Evolutionary conservation across 2,888 invertebrate species (phyloP).

Genomic region (Rhingia rostrata): DNA sequence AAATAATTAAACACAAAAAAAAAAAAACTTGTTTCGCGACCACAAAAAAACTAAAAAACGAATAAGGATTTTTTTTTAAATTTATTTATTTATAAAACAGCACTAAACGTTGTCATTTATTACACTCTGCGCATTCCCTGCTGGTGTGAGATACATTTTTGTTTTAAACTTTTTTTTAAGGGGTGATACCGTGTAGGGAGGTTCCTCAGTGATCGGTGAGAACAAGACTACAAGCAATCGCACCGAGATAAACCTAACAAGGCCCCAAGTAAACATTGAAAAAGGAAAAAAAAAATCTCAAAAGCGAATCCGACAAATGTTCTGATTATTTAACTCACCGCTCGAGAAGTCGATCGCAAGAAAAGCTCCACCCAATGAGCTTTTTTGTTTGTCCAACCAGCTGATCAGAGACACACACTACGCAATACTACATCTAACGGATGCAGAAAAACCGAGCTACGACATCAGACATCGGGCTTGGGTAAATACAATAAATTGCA

Average conservation of each 20-base stretch:
- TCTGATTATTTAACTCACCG: constrained; percentile 60
- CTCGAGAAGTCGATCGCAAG: constrained; percentile 39
- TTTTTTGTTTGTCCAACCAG: constrained; percentile 48
- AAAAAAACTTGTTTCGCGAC: constrained; percentile 48
- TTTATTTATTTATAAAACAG: constrained; percentile 59
- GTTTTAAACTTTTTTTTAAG: no score
- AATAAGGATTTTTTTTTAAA: constrained; percentile 19
- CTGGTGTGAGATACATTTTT: constrained; percentile 45
- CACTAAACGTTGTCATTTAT: constrained; percentile 63
- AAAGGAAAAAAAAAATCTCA: constrained; percentile 40
- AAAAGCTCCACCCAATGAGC: constrained; percentile 22
- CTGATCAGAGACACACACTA: constrained; percentile 46
- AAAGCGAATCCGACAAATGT: constrained; percentile 36
- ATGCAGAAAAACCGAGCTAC: constrained; percentile 33
- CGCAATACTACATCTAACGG: constrained; percentile 31
- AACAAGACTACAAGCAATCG: constrained; percentile 62
- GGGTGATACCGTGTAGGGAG: constrained; percentile 3
- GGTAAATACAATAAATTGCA: constrained; percentile 54
- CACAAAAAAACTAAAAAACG: constrained; percentile 13
- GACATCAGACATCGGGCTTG: constrained; percentile 20
- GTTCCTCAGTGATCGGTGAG: constrained; percentile 59
- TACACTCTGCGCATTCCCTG: constrained; percentile 60
- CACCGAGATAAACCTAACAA: constrained; percentile 68
- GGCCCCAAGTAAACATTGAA: constrained; percentile 47
- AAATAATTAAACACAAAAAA: constrained; percentile 20